These are phyloP conservation scores for Habroteleia sp. DNA, from an alignment of 2,888 invertebrate species.

Conservation along the genomic window DNA sequence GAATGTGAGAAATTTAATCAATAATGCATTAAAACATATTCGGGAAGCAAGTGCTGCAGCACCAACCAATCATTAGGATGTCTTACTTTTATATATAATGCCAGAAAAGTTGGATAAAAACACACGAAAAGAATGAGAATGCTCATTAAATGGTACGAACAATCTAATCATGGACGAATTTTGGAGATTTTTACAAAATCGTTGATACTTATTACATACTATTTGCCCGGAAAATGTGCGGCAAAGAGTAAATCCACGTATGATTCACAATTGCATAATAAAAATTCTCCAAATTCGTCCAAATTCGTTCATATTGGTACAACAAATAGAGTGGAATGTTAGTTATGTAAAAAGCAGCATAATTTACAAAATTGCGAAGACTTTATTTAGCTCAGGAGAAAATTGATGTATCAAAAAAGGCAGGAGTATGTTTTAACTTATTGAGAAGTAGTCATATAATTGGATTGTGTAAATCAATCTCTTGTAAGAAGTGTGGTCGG, in stretches of 20 bases:
- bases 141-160: conserved; percentile 11
- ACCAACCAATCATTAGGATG: conserved; percentile 59
- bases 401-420: conserved; percentile 6
- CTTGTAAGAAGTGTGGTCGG: conserved; percentile 7
- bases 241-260: background rate
- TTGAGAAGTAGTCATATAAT: conserved; percentile 6
- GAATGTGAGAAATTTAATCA: too few species aligned
- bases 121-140: conserved; percentile 58
- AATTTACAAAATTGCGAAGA: too few species aligned
- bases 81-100: conserved; percentile 54
- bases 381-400: background rate
- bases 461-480: conserved; percentile 25
- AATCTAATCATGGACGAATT: conserved; percentile 28
- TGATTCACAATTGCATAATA: too few species aligned
- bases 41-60: too few species aligned
- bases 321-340: too few species aligned
- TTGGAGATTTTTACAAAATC: conserved; percentile 10
- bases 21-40: too few species aligned
- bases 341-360: too few species aligned
- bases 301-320: too few species aligned
- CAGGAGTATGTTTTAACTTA: conserved; percentile 6
- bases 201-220: conserved; percentile 8
- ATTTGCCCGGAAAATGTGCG: conserved; percentile 4
- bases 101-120: conserved; percentile 47
- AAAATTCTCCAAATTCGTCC: too few species aligned